phyloP scores from a whole-genome alignment of 1,140 invertebrate species.

The Physella acuta region DNA sequence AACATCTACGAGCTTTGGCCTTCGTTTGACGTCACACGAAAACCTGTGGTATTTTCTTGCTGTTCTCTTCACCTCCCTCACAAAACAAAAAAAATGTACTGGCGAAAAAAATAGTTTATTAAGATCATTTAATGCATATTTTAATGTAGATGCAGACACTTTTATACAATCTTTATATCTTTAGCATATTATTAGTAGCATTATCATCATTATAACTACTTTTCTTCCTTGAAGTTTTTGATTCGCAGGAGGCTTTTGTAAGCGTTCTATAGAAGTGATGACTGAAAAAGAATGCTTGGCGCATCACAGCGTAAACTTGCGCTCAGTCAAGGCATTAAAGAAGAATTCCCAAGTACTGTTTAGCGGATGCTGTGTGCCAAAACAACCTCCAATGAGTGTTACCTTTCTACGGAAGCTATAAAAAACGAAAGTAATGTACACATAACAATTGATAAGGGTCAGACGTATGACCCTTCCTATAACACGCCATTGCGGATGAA shows the following conservation, averaged over 20 bases:
- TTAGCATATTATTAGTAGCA: too few species aligned
- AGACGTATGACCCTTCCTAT: slow-evolving; percentile 6
- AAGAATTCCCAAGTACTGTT: slow-evolving; percentile 45
- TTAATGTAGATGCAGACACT: too few species aligned
- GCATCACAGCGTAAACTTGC: slow-evolving; percentile 51
- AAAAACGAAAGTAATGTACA: slow-evolving; percentile 22
- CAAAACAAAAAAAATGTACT: too few species aligned
- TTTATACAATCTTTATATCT: too few species aligned
- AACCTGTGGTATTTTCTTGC: slow-evolving; percentile 7
- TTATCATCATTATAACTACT: too few species aligned
- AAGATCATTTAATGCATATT: too few species aligned
- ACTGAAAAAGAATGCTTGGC: slow-evolving; percentile 52
- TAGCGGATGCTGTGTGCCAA: slow-evolving; percentile 33
- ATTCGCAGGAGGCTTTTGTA: slow-evolving; percentile 18
- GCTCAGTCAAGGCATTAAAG: slow-evolving; percentile 46
- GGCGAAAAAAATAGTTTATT: too few species aligned
- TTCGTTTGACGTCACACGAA: slow-evolving; percentile 1
- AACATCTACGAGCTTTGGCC: slow-evolving; percentile 22
- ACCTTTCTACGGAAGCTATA: slow-evolving; percentile 21
- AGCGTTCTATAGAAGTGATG: background rate
- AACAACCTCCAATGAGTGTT: slow-evolving; percentile 21
- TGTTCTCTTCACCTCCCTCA: slow-evolving; percentile 14
- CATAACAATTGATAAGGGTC: background rate
- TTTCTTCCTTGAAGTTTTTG: too few species aligned
- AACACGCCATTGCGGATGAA: slow-evolving; percentile 47